Evolutionary conservation across 1,140 invertebrate genomes (phyloP).

Genomic region (Zaprionus africanus): DNA sequence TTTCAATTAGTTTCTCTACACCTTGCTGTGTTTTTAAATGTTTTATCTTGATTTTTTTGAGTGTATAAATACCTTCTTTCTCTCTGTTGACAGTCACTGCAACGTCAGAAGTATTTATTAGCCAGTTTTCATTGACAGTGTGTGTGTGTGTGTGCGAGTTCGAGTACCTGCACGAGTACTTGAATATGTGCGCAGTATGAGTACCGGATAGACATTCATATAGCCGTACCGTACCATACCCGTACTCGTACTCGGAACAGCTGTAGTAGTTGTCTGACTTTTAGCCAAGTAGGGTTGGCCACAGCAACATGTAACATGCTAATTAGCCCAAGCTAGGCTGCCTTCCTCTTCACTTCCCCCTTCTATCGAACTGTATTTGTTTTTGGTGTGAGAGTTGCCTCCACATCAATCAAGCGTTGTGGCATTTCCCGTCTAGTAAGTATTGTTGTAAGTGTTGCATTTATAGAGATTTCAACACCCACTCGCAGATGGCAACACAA

Average conservation of each 20-base stretch:
- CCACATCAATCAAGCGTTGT: constrained; percentile 40
- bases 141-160: not conserved
- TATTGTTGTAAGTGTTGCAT: constrained; percentile 35
- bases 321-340: constrained; percentile 67
- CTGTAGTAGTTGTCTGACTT: constrained; percentile 57
- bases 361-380: constrained; percentile 15
- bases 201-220: constrained; percentile 13
- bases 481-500: constrained; percentile 34
- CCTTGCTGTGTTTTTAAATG: not conserved
- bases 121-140: constrained; percentile 11
- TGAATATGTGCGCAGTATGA: constrained; percentile 8
- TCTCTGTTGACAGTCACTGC: constrained; percentile 15
- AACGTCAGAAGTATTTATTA: constrained; percentile 55
- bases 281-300: constrained; percentile 70
- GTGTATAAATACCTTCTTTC: not conserved
- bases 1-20: not conserved
- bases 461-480: constrained; percentile 69
- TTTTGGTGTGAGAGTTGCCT: not conserved
- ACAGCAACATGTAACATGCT: constrained; percentile 68
- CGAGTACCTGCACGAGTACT: constrained; percentile 10
- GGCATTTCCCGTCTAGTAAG: constrained; percentile 63
- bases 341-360: constrained; percentile 23
- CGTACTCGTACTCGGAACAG: constrained; percentile 35
- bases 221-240: not conserved
- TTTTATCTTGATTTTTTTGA: not conserved